Percentiles rank a stretch among this genome's conserved stretches.
These are phyloP conservation scores for Eudyptes chrysolophus DNA, from an alignment of 2,113 vertebrate species.

Conservation along the genomic window DNA sequence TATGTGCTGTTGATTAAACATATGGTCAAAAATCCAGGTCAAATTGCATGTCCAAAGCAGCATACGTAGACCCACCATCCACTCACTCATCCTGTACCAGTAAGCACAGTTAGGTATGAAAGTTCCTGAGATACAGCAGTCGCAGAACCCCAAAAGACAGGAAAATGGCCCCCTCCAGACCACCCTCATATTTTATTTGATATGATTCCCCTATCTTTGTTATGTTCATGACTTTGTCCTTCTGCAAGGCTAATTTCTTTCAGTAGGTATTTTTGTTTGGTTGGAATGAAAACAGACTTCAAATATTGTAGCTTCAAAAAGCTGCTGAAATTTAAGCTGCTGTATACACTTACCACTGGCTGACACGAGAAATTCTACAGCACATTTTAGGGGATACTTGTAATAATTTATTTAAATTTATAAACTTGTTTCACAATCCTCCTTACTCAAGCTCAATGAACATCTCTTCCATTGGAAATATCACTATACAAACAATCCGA, in stretches of 20 bases:
- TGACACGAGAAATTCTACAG: neutral
- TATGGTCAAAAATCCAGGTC: neutral
- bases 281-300: neutral
- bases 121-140: neutral
- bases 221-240: neutral
- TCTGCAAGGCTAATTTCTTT: neutral
- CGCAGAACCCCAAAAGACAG: neutral
- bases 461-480: neutral
- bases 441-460: neutral
- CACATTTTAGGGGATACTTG: neutral
- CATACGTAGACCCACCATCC: fast-evolving
- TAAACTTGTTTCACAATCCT: neutral
- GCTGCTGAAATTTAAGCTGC: neutral
- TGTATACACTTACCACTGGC: neutral
- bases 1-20: neutral
- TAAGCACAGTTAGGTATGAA: neutral
- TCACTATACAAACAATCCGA: neutral
- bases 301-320: neutral
- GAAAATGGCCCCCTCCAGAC: neutral
- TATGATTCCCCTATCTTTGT: neutral
- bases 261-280: neutral
- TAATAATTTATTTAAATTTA: neutral
- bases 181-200: fast-evolving
- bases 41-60: neutral
- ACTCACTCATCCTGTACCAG: neutral